Percentiles rank a stretch among this genome's conserved stretches.
Conservation (phyloP, 37 sponge, comb jelly and placozoan species). For the Ephydatia muelleri region DNA sequence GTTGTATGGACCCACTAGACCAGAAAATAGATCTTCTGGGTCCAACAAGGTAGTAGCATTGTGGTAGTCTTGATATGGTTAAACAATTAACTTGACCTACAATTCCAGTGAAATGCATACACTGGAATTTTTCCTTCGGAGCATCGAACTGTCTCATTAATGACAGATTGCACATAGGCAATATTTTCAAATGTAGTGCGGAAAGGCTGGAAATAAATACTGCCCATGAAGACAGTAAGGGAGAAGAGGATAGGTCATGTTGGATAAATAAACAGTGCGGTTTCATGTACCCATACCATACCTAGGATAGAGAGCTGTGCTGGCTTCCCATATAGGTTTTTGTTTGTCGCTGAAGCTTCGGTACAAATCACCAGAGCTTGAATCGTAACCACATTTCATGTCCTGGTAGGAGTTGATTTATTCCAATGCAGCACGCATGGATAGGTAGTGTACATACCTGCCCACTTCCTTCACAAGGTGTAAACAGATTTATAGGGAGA, state of each 20-base stretch:
- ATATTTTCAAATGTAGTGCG: slow-evolving; percentile 11
- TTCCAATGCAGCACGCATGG: too few species aligned
- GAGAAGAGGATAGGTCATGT: too few species aligned
- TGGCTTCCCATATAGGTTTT: slow-evolving; percentile 33
- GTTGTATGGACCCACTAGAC: slow-evolving; percentile 32
- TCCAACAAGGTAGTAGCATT: slow-evolving; percentile 16
- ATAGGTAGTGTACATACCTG: neutral
- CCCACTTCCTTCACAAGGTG: slow-evolving; percentile 36
- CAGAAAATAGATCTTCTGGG: slow-evolving; percentile 15
- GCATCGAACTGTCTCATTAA: slow-evolving; percentile 36
- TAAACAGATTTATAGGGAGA: slow-evolving; percentile 34
- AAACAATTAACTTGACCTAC: too few species aligned
- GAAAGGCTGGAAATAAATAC: slow-evolving; percentile 30
- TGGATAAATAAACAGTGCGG: neutral
- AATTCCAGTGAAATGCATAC: slow-evolving; percentile 46
- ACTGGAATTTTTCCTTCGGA: slow-evolving; percentile 35
- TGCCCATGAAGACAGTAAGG: neutral
- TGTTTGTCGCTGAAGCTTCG: slow-evolving; percentile 34
- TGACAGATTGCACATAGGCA: slow-evolving; percentile 33
- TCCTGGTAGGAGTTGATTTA: neutral
- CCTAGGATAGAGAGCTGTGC: slow-evolving; percentile 54
- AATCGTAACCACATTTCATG: slow-evolving; percentile 42
- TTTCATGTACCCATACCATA: neutral
- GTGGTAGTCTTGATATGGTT: slow-evolving; percentile 40
- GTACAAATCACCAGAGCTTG: slow-evolving; percentile 11